These are phyloP conservation scores for Brachirus orientalis DNA, from an alignment of 2,113 vertebrate species.

Conservation along the genomic window DNA sequence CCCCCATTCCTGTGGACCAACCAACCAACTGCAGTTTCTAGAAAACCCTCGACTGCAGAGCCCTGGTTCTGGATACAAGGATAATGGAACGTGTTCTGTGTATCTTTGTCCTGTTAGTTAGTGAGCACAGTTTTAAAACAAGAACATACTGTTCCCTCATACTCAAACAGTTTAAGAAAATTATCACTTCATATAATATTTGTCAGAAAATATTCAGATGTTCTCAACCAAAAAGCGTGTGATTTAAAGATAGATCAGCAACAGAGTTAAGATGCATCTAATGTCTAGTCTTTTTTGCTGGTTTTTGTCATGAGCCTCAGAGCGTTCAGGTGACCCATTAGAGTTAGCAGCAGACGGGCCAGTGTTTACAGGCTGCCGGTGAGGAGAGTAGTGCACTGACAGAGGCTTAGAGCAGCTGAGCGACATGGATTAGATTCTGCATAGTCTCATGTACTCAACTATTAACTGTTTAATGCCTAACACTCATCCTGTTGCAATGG, in stretches of 20 bases:
- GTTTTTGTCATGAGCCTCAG: slow-evolving; percentile 79
- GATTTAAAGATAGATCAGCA: neutral
- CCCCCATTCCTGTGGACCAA: neutral
- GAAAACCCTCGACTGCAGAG: neutral
- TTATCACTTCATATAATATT: neutral
- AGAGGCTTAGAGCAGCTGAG: slow-evolving; percentile 51
- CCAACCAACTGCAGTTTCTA: neutral
- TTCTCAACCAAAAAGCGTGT: neutral
- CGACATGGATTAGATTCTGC: slow-evolving; percentile 53
- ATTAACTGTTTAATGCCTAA: slow-evolving; percentile 79
- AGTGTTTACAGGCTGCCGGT: slow-evolving; percentile 49
- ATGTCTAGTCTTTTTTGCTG: no score
- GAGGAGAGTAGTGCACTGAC: slow-evolving; percentile 52
- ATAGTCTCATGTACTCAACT: slow-evolving; percentile 70
- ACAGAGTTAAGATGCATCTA: neutral
- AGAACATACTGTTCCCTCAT: no score
- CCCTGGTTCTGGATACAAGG: neutral
- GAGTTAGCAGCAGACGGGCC: slow-evolving; percentile 57
- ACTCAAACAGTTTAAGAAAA: neutral
- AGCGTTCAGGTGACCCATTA: slow-evolving; percentile 42
- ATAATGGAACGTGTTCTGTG: neutral
- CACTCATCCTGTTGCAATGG: slow-evolving; percentile 78
- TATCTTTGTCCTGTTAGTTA: slow-evolving; percentile 7
- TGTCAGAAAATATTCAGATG: neutral
- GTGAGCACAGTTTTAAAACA: neutral